Conservation (phyloP, 2,113 vertebrate genomes). For the Rhinoderma darwinii region DNA sequence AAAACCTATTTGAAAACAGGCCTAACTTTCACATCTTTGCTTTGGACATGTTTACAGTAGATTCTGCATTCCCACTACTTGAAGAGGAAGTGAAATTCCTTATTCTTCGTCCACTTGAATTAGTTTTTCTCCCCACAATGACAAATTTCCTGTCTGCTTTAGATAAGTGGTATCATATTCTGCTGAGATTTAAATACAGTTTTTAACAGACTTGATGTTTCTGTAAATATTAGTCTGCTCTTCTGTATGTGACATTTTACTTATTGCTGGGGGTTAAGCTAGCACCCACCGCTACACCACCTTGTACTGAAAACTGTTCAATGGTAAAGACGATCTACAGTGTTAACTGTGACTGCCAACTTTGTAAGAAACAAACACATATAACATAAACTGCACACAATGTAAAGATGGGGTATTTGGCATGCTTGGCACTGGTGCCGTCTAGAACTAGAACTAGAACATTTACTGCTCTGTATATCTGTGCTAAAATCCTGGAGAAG, state of each 20-base stretch:
- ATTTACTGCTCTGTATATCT: no score
- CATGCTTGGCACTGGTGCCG: no score
- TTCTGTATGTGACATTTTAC: not conserved
- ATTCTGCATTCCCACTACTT: not conserved
- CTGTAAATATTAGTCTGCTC: not conserved
- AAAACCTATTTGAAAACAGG: not conserved
- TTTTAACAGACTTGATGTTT: not conserved
- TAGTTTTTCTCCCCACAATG: not conserved
- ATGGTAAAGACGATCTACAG: no score
- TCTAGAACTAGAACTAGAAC: no score
- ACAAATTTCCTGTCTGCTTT: not conserved
- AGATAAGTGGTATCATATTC: not conserved
- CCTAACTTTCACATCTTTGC: not conserved
- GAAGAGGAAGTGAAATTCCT: conserved; percentile 2
- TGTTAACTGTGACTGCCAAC: no score
- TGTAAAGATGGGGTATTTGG: no score
- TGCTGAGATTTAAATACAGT: not conserved
- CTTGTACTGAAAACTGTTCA: no score
- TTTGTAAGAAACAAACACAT: no score
- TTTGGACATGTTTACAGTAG: not conserved
- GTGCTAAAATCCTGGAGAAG: no score
- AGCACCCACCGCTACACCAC: no score
- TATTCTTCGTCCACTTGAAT: not conserved
- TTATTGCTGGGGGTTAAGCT: not conserved
- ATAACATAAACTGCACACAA: no score